Conservation (phyloP, 35 echinoderm and acorn worm species). For the Holothuria glaberrima region DNA sequence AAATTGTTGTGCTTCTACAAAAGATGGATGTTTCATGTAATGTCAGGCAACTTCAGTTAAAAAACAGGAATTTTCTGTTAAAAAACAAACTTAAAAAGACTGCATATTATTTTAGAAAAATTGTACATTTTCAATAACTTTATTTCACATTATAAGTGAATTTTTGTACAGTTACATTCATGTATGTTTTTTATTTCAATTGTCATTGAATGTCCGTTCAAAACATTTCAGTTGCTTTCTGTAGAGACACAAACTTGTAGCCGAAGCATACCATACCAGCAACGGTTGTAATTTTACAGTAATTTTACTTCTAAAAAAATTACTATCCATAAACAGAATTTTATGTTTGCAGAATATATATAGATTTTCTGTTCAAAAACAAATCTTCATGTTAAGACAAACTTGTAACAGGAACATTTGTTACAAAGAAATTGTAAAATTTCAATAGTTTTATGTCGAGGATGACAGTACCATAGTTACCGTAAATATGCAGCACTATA, state of each 20-base stretch:
- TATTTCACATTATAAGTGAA: neutral
- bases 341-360: neutral
- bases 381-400: neutral
- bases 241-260: neutral
- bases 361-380: neutral
- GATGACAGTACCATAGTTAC: neutral
- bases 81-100: no score
- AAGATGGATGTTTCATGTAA: neutral
- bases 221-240: constrained; percentile 24
- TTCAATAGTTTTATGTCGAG: no score
- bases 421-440: no score
- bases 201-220: constrained; percentile 6
- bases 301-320: neutral
- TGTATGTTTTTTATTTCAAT: neutral
- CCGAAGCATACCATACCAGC: constrained; percentile 10
- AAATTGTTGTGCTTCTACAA: neutral
- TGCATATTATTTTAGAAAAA: no score
- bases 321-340: neutral
- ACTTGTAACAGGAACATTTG: no score
- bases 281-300: constrained; percentile 2
- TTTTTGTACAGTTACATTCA: neutral
- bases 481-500: no score
- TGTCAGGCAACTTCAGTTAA: neutral
- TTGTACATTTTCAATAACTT: no score
- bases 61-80: constrained; percentile 10